Base-by-base conservation (phyloP, 2,888 invertebrate genomes). In the Chirona hameri region DNA sequence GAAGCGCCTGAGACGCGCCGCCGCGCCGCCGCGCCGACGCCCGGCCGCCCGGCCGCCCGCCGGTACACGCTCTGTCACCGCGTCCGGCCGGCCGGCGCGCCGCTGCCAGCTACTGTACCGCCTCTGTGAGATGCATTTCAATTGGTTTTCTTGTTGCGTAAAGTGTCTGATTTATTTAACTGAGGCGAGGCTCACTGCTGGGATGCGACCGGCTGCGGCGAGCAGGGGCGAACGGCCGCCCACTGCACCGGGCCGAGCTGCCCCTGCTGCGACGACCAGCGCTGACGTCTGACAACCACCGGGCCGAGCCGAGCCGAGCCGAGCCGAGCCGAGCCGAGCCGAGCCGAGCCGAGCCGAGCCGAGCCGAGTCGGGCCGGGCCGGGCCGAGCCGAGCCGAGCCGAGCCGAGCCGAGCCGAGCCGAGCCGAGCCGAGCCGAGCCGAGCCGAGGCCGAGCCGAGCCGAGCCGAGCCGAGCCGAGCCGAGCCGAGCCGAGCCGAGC, bases 91-190 rank as follows among this genome's bases (percentile, higher is more conserved):
- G 39, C 52, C 72, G 31, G 29, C 29, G 29, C 15, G 31, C 31
- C 72, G 29, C 72, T 72, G 72, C 18, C 72, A 72, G 72, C 72
- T 72, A 72, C 72, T 72, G 72, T 72, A 72, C 72, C 12, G 15
- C 31, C 29, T 15, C 72, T 72, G 72, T 72, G 72, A 72, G 10
- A 31, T 72, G 72, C 72, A 72, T 72, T 72, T 72, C 72, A 72
- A 72, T 72, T 14, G 31, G 10, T 29, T 27, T 72, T 72, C 72
- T 72, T 72, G 72, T 72, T 72, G 72, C 72, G 72, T 72, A 72
- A 72, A 72, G 72, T 72, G 72, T 72, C 72, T 72, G 72, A 72
- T 72, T 72, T 72, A 72, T 72, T 72, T 72, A 72, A 31, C 31
- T 7, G 14, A 27, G 72, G 31, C 72, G 72, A 31, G 31, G 14